Conservation (phyloP, 92 coral and sea anemone species). For the Palythoa grandis region DNA sequence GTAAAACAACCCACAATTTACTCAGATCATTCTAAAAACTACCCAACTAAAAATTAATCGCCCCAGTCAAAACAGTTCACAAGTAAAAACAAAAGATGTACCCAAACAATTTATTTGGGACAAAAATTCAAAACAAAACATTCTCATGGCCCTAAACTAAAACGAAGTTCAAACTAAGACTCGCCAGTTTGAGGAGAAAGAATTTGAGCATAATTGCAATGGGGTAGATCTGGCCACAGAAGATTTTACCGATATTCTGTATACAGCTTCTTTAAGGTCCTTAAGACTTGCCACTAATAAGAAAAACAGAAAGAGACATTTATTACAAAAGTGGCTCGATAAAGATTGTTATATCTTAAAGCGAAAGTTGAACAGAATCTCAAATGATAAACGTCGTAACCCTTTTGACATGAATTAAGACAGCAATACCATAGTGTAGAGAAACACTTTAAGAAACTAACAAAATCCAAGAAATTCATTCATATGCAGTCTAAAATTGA, state of each 20-base stretch:
- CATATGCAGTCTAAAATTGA: not conserved
- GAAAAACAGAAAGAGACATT: not conserved
- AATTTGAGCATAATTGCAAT: not conserved
- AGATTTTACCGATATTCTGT: not conserved
- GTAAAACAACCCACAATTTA: no score
- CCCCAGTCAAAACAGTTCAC: not conserved
- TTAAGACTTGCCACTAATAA: not conserved
- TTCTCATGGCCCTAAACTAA: not conserved
- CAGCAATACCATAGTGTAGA: slow-evolving; percentile 10
- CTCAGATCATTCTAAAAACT: slow-evolving; percentile 36
- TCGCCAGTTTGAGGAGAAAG: not conserved
- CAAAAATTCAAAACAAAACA: slow-evolving; percentile 7
- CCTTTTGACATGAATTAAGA: not conserved
- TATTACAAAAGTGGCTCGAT: not conserved
- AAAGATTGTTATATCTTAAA: slow-evolving; percentile 7
- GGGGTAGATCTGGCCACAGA: not conserved
- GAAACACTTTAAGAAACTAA: not conserved
- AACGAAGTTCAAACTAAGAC: not conserved
- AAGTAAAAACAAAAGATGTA: slow-evolving; percentile 19
- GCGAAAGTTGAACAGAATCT: not conserved
- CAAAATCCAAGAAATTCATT: not conserved
- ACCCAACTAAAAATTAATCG: not conserved
- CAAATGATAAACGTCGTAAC: not conserved
- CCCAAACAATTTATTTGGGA: slow-evolving; percentile 33
- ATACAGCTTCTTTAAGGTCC: not conserved